A percentile compares a stretch with the other conserved stretches of the same genome.
These are phyloP conservation scores for Palythoa heliodiscus DNA, from an alignment of 92 coral and sea anemone species.

Conservation along the genomic window DNA sequence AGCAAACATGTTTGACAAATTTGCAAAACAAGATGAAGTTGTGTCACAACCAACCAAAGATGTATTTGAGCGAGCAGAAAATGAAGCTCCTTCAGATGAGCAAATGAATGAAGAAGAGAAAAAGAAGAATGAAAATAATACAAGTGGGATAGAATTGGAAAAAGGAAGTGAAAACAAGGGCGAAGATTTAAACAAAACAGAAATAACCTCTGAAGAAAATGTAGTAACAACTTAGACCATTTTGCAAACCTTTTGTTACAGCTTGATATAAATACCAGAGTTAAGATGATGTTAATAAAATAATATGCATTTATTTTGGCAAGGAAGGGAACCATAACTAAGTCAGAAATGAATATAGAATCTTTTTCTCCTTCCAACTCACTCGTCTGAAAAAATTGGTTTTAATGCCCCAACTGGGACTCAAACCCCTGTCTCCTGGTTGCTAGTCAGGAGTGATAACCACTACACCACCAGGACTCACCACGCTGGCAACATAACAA, in stretches of 20 bases:
- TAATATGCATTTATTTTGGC: too few species aligned
- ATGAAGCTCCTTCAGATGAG: constrained; percentile 57
- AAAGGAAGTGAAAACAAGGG: neutral
- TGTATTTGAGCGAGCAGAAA: constrained; percentile 64
- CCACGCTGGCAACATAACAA: too few species aligned
- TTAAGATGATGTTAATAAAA: too few species aligned
- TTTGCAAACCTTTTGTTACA: neutral
- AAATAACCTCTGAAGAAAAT: neutral
- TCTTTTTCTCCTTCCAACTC: too few species aligned
- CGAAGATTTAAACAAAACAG: neutral
- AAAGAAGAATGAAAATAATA: constrained; percentile 20
- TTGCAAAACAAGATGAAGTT: constrained; percentile 68
- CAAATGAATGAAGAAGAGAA: constrained; percentile 50
- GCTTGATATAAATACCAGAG: neutral
- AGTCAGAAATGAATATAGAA: too few species aligned
- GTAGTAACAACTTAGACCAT: neutral
- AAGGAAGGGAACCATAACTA: too few species aligned
- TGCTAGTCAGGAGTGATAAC: too few species aligned
- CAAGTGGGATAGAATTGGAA: neutral
- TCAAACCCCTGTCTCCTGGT: too few species aligned
- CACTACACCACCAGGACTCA: too few species aligned
- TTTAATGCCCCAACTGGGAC: too few species aligned
- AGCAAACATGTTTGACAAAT: constrained; percentile 97
- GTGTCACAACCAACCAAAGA: constrained; percentile 27
- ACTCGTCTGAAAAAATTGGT: too few species aligned